These are phyloP conservation scores for Eretmochelys imbricata DNA, from an alignment of 2,113 vertebrate species.

Conservation along the genomic window DNA sequence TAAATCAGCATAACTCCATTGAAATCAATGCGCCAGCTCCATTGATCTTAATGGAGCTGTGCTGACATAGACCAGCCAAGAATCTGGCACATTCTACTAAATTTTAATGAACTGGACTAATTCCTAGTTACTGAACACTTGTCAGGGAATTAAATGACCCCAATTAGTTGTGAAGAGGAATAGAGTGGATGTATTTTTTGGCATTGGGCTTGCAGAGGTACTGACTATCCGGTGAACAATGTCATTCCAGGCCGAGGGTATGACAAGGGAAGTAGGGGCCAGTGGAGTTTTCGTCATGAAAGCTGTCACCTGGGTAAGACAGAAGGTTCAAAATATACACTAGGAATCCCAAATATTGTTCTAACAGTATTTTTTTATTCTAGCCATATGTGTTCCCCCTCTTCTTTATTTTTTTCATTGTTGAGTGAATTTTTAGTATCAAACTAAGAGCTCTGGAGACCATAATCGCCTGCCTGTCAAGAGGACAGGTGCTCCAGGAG, in stretches of 20 bases:
- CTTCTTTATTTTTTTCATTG: neutral
- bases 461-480: rapidly evolving
- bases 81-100: neutral
- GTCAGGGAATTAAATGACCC: neutral
- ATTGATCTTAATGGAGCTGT: neutral
- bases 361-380: neutral
- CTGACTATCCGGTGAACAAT: neutral
- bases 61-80: neutral
- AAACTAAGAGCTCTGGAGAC: neutral
- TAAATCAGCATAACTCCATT: too few relatives aligned
- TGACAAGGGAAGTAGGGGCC: neutral
- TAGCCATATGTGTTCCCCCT: neutral
- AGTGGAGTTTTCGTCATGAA: neutral
- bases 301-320: neutral
- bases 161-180: neutral
- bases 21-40: too few relatives aligned
- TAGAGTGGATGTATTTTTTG: neutral
- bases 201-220: neutral
- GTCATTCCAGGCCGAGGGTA: neutral
- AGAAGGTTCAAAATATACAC: neutral
- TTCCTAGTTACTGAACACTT: neutral
- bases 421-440: neutral
- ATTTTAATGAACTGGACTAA: neutral
- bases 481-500: neutral
- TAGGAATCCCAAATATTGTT: neutral